These are phyloP conservation scores for Pedetes capensis DNA, from an alignment of 2,113 vertebrate genomes.

Conservation along the genomic window DNA sequence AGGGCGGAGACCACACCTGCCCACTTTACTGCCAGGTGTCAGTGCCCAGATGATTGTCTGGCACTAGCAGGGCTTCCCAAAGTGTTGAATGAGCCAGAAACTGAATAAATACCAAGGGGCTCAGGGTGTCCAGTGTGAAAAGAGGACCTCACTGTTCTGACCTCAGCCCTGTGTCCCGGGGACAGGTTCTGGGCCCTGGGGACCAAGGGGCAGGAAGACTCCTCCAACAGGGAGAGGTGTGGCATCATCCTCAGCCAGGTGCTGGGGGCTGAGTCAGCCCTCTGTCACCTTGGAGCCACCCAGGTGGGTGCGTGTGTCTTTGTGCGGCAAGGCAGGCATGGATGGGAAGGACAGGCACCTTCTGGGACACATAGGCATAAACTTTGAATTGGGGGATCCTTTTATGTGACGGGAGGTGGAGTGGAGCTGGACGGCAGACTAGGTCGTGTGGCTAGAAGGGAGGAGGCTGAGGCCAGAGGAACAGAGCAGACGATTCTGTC, in stretches of 20 bases:
- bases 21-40: neutral
- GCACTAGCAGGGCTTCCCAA: neutral
- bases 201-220: neutral
- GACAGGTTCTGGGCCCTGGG: conserved; percentile 87
- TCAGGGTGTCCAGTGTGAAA: neutral
- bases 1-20: neutral
- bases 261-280: conserved; percentile 80
- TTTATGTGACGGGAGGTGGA: neutral
- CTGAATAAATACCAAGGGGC: neutral
- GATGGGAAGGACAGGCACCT: neutral
- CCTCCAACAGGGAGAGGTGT: conserved; percentile 81
- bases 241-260: conserved; percentile 81
- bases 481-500: conserved; percentile 33
- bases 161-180: neutral
- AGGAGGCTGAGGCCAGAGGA: conserved; percentile 52
- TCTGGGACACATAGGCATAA: neutral
- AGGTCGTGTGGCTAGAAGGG: neutral
- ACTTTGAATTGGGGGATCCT: no score
- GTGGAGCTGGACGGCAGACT: neutral
- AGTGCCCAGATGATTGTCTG: rapidly evolving
- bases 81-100: neutral
- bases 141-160: neutral
- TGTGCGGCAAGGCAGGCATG: no score
- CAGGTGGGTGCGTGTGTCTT: conserved; percentile 84
- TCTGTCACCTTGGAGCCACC: conserved; percentile 90